Evolutionary conservation across 2,888 invertebrate species (phyloP), one percentile per base, ranked within the genome.

Genomic region (Ophioninae sp.): DNA sequence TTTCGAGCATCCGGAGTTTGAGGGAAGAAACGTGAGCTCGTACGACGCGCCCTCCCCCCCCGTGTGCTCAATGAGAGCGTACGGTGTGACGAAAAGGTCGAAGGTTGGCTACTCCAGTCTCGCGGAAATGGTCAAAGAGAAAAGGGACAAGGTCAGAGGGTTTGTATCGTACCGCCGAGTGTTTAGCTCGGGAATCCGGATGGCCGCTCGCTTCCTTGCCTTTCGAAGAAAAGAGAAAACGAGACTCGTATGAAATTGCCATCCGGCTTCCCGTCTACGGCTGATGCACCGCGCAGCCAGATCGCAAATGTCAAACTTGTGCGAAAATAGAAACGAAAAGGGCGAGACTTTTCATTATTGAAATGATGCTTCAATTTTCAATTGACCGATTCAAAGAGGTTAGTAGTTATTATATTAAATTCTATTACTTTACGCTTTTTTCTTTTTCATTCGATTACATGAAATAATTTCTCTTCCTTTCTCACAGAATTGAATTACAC

Each of bases 61-160:
- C 13, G 6, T 64, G 23, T 37, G 23, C 10, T 23, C 51, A 74
- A 64, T 51, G 37, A 39, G 51, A 17, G n/a, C 51, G n/a, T 56
- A 64, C n/a, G 23, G 39, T 65, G 23, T 65, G 71, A 76, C 65
- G 69, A 71, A 81, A 81, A 81, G 81, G 81, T 81, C 71, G 75
- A 81, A 81, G 81, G 81, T 81, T 71, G 76, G 39, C 68, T 77
- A 69, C 71, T 81, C 76, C 76, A 81, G 76, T 81, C 81, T 81
- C 71, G 65, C 64, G 58, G 69, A 76, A 77, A 77, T 59, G 59
- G 67, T 67, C 39, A 22, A 61, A 37, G 77, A 51, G 41, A 68
- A 68, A 76, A 69, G 61, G 37, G 63, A 73, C 37, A 30, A 41
- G 30, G 61, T 6, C n/a, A 67, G n/a, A n/a, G n/a, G 22, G 59